Percentiles rank a stretch among this genome's conserved stretches.
phyloP scores from a whole-genome alignment of 1,140 invertebrate species.

The Drosophila neocordata region DNA sequence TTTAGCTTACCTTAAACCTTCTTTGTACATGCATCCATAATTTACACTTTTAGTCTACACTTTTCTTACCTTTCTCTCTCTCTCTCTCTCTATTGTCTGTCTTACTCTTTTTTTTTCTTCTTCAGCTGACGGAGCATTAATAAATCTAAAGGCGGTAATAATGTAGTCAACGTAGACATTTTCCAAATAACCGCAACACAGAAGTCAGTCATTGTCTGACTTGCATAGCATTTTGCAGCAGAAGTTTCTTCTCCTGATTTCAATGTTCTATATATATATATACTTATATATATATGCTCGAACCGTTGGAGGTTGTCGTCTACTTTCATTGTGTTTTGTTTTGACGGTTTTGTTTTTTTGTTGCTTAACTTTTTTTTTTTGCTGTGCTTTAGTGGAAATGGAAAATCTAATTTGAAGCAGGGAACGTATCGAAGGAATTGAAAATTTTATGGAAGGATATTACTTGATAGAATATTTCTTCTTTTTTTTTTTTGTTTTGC shows the following conservation, averaged over 20 bases:
- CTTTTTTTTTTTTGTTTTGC: background rate
- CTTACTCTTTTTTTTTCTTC: background rate
- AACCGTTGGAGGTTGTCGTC: background rate
- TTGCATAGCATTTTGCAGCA: constrained; percentile 2
- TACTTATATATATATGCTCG: too few species aligned
- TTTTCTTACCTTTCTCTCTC: background rate
- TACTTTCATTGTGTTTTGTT: background rate
- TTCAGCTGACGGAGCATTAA: background rate
- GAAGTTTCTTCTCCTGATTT: background rate
- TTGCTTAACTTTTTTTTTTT: constrained; percentile 7
- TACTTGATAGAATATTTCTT: background rate
- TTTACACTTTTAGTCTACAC: background rate
- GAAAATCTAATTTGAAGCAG: background rate
- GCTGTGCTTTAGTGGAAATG: background rate
- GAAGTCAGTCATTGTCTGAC: constrained; percentile 1
- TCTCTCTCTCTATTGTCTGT: background rate
- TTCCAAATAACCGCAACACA: background rate
- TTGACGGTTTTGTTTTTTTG: background rate
- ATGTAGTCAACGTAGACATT: constrained; percentile 9
- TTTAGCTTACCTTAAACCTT: too few species aligned
- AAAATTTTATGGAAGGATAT: background rate
- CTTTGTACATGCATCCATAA: background rate
- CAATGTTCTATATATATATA: background rate
- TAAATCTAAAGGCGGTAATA: constrained; percentile 1
- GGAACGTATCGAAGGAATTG: background rate